Evolutionary conservation across 2,113 vertebrate genomes (phyloP), one percentile per base, ranked within the genome.

Genomic region (Halichoeres trimaculatus): DNA sequence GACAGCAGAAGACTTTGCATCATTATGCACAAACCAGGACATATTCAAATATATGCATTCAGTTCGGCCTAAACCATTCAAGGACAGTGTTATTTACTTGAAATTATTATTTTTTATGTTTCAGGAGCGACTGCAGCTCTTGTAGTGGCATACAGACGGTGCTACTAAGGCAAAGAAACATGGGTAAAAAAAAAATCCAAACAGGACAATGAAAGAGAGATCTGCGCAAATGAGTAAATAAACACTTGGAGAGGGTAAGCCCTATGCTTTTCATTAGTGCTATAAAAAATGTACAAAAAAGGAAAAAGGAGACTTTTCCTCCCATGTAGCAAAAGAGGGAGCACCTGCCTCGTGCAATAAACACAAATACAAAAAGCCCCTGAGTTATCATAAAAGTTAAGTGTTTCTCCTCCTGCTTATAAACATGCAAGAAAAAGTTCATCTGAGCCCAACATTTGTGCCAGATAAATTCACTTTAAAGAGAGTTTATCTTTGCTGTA

Each of bases 11-110:
- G 85, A 87, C 86, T 89, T 76, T 86, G 85, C 87, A 88, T 92
- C 85, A 89, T 91, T 91, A 89, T 93, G 86, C 81, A 88, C 85
- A 84, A 90, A 88, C 65, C 85, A 87, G 87, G 85, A 92, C 90
- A 87, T 86, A 91, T 90, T 93, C 70, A 85, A 86, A 90, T 91
- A 75, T 79, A 84, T 91, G 88, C 81, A 80, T 88, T 88, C 82
- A 74, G 72, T 78, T 61, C 74, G 67, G 71, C 47, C 60, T 64
- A 80, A 89, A 72, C 62, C 80, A 74, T 80, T 84, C 80, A 84
- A 90, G 83, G 78, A 85, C 77, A 71, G 69, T 76, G 73, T 78
- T 89, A 81, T 86, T 88, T 90, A 89, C 84, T 83, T 74, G 41
- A 34, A 53, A 81, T 88, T 74, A 67, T 70, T 73, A 53, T 74